Conservation (phyloP, 2,113 vertebrate species). For the Toxostoma redivivum region DNA sequence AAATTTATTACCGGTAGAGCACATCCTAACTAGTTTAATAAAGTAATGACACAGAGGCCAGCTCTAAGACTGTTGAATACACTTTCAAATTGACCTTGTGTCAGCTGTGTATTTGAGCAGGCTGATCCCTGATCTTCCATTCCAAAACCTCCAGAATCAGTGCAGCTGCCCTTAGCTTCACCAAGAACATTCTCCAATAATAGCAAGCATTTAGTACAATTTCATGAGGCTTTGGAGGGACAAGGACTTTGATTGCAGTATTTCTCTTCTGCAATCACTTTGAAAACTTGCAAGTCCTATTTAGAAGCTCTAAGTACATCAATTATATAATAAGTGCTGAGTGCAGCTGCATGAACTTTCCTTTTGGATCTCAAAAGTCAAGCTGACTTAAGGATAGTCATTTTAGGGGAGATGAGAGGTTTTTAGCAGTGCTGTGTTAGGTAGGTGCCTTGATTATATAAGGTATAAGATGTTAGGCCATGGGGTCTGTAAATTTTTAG, state of each 20-base stretch:
- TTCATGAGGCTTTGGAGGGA: not conserved
- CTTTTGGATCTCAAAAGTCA: slow-evolving; percentile 4
- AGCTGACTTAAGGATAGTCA: not conserved
- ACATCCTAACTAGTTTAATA: not conserved
- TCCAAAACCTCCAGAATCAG: not conserved
- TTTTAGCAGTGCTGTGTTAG: not conserved
- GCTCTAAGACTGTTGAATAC: not conserved
- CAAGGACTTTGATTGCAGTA: slow-evolving; percentile 10
- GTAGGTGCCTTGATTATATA: not conserved
- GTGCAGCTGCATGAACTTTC: slow-evolving; percentile 33
- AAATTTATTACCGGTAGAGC: slow-evolving; percentile 9
- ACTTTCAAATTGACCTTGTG: not conserved
- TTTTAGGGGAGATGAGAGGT: not conserved
- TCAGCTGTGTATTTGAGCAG: not conserved
- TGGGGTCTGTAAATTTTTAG: not conserved
- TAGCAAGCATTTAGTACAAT: not conserved
- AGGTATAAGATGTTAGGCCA: not conserved
- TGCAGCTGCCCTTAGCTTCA: not conserved
- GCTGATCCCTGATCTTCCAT: not conserved
- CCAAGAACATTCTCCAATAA: not conserved
- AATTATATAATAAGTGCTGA: slow-evolving; percentile 9
- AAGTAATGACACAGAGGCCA: not conserved
- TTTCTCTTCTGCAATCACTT: slow-evolving; percentile 24
- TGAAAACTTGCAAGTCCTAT: slow-evolving; percentile 17
- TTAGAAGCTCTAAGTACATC: slow-evolving; percentile 40